Evolutionary conservation across 2,113 vertebrate genomes (phyloP).

Genomic region (Baryphthengus martii): DNA sequence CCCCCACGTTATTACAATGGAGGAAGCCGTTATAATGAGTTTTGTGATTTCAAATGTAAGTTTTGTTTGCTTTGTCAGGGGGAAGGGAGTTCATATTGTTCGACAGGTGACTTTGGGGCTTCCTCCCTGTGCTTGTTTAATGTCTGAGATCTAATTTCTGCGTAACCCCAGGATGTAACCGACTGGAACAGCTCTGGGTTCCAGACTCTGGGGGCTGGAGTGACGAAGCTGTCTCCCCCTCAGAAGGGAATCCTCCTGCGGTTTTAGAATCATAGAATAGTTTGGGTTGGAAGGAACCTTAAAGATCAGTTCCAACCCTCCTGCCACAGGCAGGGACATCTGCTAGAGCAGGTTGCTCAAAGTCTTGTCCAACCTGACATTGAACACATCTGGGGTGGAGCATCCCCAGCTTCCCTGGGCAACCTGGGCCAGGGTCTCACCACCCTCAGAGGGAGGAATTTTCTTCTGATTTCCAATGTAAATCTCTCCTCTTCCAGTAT

Average conservation of each 20-base stretch:
- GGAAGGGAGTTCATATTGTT: conserved; percentile 55
- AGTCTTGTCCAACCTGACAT: no score
- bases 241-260: not conserved
- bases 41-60: conserved; percentile 50
- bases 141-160: not conserved
- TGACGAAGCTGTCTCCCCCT: fast-evolving
- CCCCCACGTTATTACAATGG: conserved; percentile 10
- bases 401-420: no score
- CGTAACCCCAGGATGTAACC: not conserved
- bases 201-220: not conserved
- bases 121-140: not conserved
- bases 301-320: no score
- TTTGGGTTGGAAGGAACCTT: no score
- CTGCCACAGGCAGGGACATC: no score
- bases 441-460: no score
- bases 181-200: not conserved
- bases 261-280: not conserved
- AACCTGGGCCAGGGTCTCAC: no score
- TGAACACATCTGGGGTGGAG: no score
- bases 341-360: no score
- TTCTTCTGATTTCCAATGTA: no score
- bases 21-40: conserved; percentile 37
- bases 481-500: no score
- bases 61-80: conserved; percentile 56
- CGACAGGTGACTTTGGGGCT: not conserved